Evolutionary conservation across 2,888 invertebrate species (phyloP).

Genomic region (Cremastinae sp.): DNA sequence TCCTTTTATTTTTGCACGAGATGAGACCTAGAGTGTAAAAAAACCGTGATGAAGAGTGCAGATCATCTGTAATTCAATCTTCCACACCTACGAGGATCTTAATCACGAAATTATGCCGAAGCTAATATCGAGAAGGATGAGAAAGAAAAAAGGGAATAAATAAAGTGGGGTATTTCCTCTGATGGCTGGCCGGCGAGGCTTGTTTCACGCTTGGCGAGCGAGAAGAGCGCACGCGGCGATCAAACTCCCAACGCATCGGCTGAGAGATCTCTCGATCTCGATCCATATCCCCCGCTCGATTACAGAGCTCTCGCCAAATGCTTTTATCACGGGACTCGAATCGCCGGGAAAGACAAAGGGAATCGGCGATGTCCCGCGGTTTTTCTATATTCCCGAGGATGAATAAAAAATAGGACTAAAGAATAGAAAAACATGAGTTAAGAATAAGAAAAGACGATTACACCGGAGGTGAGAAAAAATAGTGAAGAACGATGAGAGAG

Average conservation of each 20-base stretch:
- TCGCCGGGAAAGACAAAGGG: constrained; percentile 34
- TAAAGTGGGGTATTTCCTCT: constrained; percentile 36
- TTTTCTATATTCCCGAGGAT: background rate
- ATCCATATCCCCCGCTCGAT: constrained; percentile 48
- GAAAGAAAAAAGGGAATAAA: constrained; percentile 37
- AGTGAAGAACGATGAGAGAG: too few relatives aligned
- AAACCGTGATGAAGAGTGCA: constrained; percentile 33
- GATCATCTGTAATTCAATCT: constrained; percentile 70
- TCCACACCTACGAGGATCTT: constrained; percentile 71
- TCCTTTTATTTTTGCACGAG: constrained; percentile 9
- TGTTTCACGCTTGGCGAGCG: constrained; percentile 19
- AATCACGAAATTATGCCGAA: constrained; percentile 71
- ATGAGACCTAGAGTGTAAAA: background rate
- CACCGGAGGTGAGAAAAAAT: too few relatives aligned
- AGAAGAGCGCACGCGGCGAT: background rate
- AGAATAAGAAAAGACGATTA: background rate
- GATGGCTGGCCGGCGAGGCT: background rate
- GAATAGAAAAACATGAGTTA: constrained; percentile 10
- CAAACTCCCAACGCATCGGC: constrained; percentile 35
- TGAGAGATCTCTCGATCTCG: constrained; percentile 44
- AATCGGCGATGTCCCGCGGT: constrained; percentile 9
- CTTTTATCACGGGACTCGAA: constrained; percentile 49
- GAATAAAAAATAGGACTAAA: constrained; percentile 4
- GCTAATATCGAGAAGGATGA: constrained; percentile 67
- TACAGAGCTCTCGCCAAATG: constrained; percentile 52